Percentiles rank a stretch among this genome's conserved stretches.
phyloP scores from a whole-genome alignment of 2,113 vertebrate genomes.

The Pseudorasbora parva region DNA sequence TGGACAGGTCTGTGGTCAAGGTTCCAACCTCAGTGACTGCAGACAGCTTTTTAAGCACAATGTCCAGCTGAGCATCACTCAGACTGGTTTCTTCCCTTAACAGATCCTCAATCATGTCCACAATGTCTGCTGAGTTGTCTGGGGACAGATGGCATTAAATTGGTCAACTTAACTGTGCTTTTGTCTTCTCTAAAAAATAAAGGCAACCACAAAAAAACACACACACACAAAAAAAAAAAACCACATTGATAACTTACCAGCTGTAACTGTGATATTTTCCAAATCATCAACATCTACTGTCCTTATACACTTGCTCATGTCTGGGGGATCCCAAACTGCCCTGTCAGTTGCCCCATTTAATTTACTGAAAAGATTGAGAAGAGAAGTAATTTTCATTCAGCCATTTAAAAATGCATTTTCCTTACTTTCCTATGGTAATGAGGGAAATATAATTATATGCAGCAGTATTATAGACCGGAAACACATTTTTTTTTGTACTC shows the following conservation, averaged over 20 bases:
- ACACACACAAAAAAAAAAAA: too few relatives aligned
- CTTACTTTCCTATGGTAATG: constrained; percentile 11
- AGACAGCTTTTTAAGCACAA: constrained; percentile 71
- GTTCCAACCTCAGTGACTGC: constrained; percentile 63
- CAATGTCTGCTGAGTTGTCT: constrained; percentile 73
- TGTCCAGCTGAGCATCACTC: constrained; percentile 62
- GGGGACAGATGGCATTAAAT: constrained; percentile 7
- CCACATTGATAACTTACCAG: constrained; percentile 72
- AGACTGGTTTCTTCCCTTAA: constrained; percentile 55
- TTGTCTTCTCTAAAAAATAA: neutral
- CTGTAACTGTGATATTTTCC: constrained; percentile 75
- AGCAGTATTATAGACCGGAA: neutral
- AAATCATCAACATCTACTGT: constrained; percentile 78
- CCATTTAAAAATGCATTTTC: neutral
- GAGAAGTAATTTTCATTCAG: neutral
- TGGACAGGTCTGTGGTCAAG: constrained; percentile 57
- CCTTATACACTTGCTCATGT: constrained; percentile 73
- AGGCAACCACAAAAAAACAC: neutral
- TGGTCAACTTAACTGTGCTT: neutral
- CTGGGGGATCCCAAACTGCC: constrained; percentile 78
- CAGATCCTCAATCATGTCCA: constrained; percentile 70
- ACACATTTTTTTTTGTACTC: neutral
- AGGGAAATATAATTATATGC: neutral
- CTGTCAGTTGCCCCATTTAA: constrained; percentile 65
- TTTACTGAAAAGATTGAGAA: constrained; percentile 58